A percentile compares a stretch with the other conserved stretches of the same genome.
Conservation (phyloP, 2,888 invertebrate species). For the Smittia aterrima region DNA sequence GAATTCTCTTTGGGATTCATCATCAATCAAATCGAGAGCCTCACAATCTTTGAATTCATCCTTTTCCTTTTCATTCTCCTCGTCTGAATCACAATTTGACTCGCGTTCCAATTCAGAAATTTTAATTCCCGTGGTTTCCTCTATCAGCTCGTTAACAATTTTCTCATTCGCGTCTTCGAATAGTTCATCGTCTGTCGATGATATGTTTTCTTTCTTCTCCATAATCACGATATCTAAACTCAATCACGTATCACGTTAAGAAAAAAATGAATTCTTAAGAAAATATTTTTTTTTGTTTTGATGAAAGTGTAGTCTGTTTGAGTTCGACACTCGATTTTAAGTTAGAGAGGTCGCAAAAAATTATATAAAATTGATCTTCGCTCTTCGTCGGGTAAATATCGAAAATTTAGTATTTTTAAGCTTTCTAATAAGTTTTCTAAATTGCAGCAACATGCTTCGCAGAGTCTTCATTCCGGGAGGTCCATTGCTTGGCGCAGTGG, state of each 20-base stretch:
- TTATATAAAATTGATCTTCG: background rate
- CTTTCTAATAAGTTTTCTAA: background rate
- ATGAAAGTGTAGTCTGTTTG: background rate
- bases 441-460: background rate
- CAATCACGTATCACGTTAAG: background rate
- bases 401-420: background rate
- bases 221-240: conserved; percentile 3
- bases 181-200: conserved; percentile 43
- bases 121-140: background rate
- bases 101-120: background rate
- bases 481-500: conserved; percentile 47
- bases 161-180: conserved; percentile 43
- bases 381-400: background rate
- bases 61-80: background rate
- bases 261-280: background rate
- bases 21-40: conserved; percentile 56
- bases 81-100: conserved; percentile 24
- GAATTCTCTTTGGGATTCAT: conserved; percentile 58
- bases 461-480: background rate
- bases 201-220: conserved; percentile 19
- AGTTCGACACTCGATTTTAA: background rate
- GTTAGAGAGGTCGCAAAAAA: background rate
- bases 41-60: conserved; percentile 38
- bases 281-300: background rate
- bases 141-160: conserved; percentile 12